Percentiles rank a stretch among this genome's conserved stretches.
These are phyloP conservation scores for Canis aureus DNA, from an alignment of 2,113 vertebrate species.

Conservation along the genomic window DNA sequence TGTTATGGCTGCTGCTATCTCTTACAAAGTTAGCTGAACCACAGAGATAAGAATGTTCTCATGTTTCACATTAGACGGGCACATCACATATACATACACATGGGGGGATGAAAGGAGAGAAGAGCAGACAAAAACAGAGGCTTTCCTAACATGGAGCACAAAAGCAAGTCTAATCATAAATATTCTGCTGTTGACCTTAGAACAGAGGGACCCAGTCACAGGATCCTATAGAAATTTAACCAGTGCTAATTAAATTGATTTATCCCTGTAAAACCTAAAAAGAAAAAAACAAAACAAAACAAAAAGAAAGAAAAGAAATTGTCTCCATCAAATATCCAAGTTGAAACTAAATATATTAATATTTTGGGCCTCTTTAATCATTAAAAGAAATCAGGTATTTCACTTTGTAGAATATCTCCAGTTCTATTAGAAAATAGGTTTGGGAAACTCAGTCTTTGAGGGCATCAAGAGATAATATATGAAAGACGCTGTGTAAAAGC, in stretches of 20 bases:
- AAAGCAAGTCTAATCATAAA: background rate
- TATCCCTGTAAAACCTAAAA: background rate
- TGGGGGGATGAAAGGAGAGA: background rate
- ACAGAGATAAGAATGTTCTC: conserved; percentile 44
- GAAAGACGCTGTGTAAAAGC: background rate
- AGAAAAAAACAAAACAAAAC: background rate
- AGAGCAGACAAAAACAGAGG: background rate
- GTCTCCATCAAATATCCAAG: background rate
- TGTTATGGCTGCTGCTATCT: conserved; percentile 62
- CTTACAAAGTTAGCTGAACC: conserved; percentile 59
- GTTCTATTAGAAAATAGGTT: background rate
- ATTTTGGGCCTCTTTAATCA: background rate
- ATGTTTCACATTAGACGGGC: background rate
- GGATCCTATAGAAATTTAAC: background rate
- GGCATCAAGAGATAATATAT: background rate
- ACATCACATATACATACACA: background rate
- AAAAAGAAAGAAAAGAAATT: background rate
- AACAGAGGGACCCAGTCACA: background rate
- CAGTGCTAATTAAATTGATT: background rate
- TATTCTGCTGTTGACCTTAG: background rate
- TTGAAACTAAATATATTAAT: background rate
- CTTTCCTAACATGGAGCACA: background rate
- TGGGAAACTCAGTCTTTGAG: background rate
- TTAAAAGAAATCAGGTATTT: background rate
- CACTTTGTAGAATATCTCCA: background rate